A percentile compares a stretch with the other conserved stretches of the same genome.
phyloP scores from a whole-genome alignment of 2,888 invertebrate genomes.

The Limenitis camilla region DNA sequence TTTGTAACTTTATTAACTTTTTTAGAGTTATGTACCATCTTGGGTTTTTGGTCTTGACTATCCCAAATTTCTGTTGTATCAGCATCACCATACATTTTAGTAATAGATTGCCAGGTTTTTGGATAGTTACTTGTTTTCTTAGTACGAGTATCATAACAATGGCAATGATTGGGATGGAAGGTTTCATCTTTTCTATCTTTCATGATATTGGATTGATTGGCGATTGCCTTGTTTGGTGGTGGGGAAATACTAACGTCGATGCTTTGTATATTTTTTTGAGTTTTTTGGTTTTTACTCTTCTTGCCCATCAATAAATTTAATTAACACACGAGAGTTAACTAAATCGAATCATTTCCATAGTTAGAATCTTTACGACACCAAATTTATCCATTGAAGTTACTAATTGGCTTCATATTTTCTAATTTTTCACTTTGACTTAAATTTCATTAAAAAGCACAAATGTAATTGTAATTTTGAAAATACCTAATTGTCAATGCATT shows the following conservation, averaged over 20 bases:
- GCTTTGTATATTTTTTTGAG: slow-evolving; percentile 1
- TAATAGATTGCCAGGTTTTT: slow-evolving; percentile 23
- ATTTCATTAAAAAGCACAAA: too few relatives aligned
- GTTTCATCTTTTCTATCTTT: slow-evolving; percentile 5
- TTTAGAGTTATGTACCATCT: neutral
- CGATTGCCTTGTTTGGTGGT: neutral
- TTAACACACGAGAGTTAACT: neutral
- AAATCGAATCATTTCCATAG: too few relatives aligned
- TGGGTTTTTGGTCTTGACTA: slow-evolving; percentile 1
- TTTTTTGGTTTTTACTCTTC: neutral
- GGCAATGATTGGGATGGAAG: slow-evolving; percentile 4
- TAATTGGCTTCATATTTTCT: too few relatives aligned
- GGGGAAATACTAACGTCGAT: neutral
- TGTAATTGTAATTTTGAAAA: too few relatives aligned
- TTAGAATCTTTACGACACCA: too few relatives aligned
- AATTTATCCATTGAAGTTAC: too few relatives aligned
- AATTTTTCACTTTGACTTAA: too few relatives aligned
- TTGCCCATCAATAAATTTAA: neutral
- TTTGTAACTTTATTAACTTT: neutral
- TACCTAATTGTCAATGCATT: too few relatives aligned
- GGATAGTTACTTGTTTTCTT: neutral
- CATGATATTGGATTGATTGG: neutral
- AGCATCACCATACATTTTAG: slow-evolving; percentile 21
- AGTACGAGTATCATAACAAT: neutral
- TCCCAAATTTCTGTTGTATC: slow-evolving; percentile 22